Percentiles rank a stretch among this genome's conserved stretches.
phyloP scores from a whole-genome alignment of 2,113 vertebrate species.

The Hyperoodon ampullatus region DNA sequence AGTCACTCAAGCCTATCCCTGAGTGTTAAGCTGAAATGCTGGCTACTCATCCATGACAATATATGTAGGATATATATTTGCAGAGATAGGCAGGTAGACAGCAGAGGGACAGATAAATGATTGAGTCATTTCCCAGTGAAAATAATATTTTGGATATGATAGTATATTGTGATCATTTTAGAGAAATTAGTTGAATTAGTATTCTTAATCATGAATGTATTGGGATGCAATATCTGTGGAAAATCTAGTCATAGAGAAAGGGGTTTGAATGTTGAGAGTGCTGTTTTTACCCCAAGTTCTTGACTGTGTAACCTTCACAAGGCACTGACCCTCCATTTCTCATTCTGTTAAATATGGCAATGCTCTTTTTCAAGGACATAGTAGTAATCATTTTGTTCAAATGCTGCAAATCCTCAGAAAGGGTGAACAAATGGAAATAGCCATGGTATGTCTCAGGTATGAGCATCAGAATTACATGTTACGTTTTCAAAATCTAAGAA shows the following conservation, averaged over 20 bases:
- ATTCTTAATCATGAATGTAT: constrained; percentile 61
- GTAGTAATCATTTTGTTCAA: constrained; percentile 8
- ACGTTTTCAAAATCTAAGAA: constrained; percentile 76
- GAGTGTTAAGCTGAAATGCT: constrained; percentile 86
- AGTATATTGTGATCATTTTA: constrained; percentile 53
- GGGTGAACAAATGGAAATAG: constrained; percentile 6
- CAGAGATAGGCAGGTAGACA: constrained; percentile 86
- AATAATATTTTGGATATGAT: constrained; percentile 74
- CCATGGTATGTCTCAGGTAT: neutral
- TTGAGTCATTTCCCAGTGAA: constrained; percentile 81
- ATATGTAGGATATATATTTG: constrained; percentile 84
- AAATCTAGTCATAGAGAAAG: constrained; percentile 15
- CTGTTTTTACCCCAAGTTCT: neutral
- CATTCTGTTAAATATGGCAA: neutral
- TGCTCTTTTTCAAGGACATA: neutral
- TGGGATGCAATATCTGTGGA: constrained; percentile 17
- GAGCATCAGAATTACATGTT: neutral
- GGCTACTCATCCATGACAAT: constrained; percentile 88
- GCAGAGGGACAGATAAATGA: constrained; percentile 80
- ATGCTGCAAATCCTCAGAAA: constrained; percentile 18
- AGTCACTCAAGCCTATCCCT: constrained; percentile 90
- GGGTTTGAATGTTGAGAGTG: neutral
- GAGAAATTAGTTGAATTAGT: constrained; percentile 74
- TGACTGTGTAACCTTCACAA: neutral
- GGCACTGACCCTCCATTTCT: neutral